Percentiles rank a stretch among this genome's conserved stretches.
phyloP scores from a whole-genome alignment of 2,797 vertebrate genomes.

The Mareca strepera region DNA sequence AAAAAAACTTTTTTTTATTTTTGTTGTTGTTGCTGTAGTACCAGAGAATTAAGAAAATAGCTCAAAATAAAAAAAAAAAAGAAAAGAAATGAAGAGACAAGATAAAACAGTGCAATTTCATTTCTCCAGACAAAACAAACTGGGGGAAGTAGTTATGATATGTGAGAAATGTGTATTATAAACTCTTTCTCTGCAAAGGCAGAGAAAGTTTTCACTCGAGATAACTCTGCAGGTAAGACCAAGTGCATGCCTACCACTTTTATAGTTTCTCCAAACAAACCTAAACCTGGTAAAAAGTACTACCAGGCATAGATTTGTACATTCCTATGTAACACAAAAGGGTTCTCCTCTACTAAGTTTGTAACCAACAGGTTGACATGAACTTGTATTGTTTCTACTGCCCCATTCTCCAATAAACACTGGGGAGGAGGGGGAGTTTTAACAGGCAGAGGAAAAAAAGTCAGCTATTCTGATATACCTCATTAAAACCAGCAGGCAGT shows the following conservation, averaged over 20 bases:
- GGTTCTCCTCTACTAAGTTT: neutral
- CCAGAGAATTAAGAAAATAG: neutral
- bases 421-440: neutral
- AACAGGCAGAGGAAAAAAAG: rapidly evolving
- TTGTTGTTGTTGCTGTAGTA: neutral
- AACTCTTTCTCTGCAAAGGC: neutral
- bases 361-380: neutral
- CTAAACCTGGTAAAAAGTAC: neutral
- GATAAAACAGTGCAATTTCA: neutral
- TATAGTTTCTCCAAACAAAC: neutral
- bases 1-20: neutral
- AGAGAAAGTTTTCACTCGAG: neutral
- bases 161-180: neutral
- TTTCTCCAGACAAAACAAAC: neutral
- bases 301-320: neutral
- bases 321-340: neutral
- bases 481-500: neutral
- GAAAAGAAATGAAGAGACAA: neutral
- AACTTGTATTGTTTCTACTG: neutral
- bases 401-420: neutral
- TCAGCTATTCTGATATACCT: neutral
- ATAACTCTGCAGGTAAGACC: neutral
- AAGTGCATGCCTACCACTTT: rapidly evolving
- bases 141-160: neutral
- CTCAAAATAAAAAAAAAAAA: neutral